Percentiles rank a stretch among this genome's conserved stretches.
Evolutionary conservation across 2,113 vertebrate species (phyloP).

Genomic region (Podarcis cretensis): DNA sequence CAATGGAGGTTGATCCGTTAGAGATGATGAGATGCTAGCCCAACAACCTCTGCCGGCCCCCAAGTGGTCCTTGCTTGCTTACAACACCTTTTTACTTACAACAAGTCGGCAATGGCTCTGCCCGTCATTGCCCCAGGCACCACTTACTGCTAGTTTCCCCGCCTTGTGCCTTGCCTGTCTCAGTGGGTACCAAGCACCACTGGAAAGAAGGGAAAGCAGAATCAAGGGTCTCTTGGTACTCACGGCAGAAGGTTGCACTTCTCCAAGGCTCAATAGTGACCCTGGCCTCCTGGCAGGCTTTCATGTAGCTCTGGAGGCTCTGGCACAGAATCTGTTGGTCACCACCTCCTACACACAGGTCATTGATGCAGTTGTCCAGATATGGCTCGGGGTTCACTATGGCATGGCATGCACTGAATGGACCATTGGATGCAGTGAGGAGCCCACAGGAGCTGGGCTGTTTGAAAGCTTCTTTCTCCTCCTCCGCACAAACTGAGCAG

Average conservation of each 20-base stretch:
- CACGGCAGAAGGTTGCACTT: conserved; percentile 79
- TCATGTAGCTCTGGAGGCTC: conserved; percentile 79
- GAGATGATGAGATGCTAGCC: too few species aligned
- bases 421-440: conserved; percentile 47
- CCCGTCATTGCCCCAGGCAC: too few species aligned
- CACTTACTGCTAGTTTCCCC: too few species aligned
- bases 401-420: conserved; percentile 66
- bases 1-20: too few species aligned
- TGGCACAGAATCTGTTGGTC: conserved; percentile 72
- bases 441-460: conserved; percentile 69
- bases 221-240: conserved; percentile 44
- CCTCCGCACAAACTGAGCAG: too few species aligned
- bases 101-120: too few species aligned
- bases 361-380: conserved; percentile 61
- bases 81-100: too few species aligned
- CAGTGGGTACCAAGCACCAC: too few species aligned
- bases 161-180: too few species aligned
- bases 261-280: conserved; percentile 78
- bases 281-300: conserved; percentile 76
- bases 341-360: conserved; percentile 42
- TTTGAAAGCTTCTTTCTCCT: conserved; percentile 38
- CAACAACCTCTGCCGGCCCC: too few species aligned
- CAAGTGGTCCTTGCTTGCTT: too few species aligned
- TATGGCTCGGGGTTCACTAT: conserved; percentile 45
- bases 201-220: not conserved